Evolutionary conservation across 2,113 vertebrate genomes (phyloP), one percentile per base, ranked within the genome.

Genomic region (Chrysochloris asiatica): DNA sequence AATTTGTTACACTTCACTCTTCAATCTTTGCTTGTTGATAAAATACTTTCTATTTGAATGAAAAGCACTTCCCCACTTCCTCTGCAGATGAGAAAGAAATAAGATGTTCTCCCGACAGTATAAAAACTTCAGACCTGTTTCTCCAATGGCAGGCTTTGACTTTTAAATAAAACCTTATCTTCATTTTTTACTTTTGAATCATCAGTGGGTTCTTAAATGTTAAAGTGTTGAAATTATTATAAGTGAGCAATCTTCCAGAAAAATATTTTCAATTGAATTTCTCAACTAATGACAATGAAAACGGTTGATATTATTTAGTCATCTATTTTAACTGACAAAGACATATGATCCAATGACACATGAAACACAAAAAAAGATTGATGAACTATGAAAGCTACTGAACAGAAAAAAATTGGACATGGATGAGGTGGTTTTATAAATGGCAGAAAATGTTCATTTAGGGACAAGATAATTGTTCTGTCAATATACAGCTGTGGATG

Each of bases 331-430:
- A 87, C 63, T 79, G 82, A 91, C 52, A 92, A 80, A 94, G 76
- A 94, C 77, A 85, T 47, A 2, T 28, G 21, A 79, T 76, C 1
- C 30, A 86, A n/a, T 77, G 59, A 90, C 56, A 61, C 36, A 54
- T 47, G 67, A 50, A 95, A 89, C 72, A 94, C 6, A 87, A 83
- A 77, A 61, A 17, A 28, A 77, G 3, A 43, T 48, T 96, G 50
- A 92, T 92, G 81, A 95, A 94, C 92, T 93, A 73, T 38, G 28
- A 92, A 73, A 94, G 21, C 33, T 96, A 63, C 56, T 73, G 22
- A 71, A 41, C 48, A 16, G 24, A 38, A 93, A 83, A 69, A 85
- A 47, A 72, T 0, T 21, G 84, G 17, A 56, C 54, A 47, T 45
- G 36, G 12, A 87, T 72, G 33, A 72, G 17, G 81, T 94, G 17